These are phyloP conservation scores for Oryzias melastigma DNA, from an alignment of 2,113 vertebrate genomes.

Conservation along the genomic window DNA sequence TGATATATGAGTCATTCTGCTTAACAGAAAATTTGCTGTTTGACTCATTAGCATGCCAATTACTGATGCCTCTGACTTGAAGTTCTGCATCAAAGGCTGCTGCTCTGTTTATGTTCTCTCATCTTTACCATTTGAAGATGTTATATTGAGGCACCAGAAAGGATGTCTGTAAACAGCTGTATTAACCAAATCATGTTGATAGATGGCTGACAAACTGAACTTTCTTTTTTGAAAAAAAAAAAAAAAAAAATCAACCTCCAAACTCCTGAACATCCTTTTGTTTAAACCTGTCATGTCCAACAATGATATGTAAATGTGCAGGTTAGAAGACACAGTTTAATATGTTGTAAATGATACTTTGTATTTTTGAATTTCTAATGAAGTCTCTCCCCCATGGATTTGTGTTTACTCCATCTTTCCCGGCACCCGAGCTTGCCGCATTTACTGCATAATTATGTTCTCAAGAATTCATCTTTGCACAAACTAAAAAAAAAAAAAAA, in stretches of 20 bases:
- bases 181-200: slow-evolving; percentile 11
- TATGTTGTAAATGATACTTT: not conserved
- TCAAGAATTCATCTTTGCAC: not conserved
- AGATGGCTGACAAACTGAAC: slow-evolving; percentile 27
- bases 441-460: not conserved
- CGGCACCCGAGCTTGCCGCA: not conserved
- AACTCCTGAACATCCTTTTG: not conserved
- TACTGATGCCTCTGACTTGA: slow-evolving; percentile 21
- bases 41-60: slow-evolving; percentile 37
- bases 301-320: not conserved
- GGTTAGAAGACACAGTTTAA: not conserved
- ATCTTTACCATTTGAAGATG: slow-evolving; percentile 40
- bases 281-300: not conserved
- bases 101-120: slow-evolving; percentile 31
- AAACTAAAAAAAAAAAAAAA: not conserved
- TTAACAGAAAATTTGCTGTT: slow-evolving; percentile 24
- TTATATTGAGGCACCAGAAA: slow-evolving; percentile 35
- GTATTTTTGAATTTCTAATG: not conserved
- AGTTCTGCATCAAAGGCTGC: slow-evolving; percentile 29
- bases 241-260: not conserved
- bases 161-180: slow-evolving; percentile 33
- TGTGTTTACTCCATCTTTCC: not conserved
- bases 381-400: slow-evolving; percentile 1
- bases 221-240: slow-evolving; percentile 25
- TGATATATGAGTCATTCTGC: slow-evolving; percentile 22